These are phyloP conservation scores for Scylla paramamosain DNA, from an alignment of 1,140 invertebrate species.

Conservation along the genomic window DNA sequence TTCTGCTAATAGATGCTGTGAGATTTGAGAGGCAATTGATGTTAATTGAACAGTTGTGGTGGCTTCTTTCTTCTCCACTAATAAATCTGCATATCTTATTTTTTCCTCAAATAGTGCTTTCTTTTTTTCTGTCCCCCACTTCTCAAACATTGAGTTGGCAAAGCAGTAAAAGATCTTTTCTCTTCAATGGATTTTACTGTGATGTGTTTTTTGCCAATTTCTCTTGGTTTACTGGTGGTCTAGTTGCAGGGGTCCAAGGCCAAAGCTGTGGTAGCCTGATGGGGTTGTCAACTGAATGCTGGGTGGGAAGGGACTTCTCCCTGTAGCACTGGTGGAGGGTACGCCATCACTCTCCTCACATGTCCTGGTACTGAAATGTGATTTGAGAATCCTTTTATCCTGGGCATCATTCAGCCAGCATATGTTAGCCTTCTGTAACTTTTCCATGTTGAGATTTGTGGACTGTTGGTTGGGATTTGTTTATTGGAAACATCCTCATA, in stretches of 20 bases:
- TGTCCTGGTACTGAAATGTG: neutral
- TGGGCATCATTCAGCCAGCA: too few relatives aligned
- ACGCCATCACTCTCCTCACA: neutral
- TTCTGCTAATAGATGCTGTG: neutral
- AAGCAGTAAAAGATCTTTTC: neutral
- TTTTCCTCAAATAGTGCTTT: slow-evolving; percentile 5
- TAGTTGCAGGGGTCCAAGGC: neutral
- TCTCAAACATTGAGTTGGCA: neutral
- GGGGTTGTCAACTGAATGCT: neutral
- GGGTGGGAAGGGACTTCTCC: too few relatives aligned
- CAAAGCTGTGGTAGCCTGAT: neutral
- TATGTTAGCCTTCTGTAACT: too few relatives aligned
- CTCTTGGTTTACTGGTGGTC: neutral
- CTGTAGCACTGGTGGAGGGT: neutral
- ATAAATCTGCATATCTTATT: neutral
- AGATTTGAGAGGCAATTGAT: neutral
- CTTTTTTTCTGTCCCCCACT: neutral
- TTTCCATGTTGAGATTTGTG: too few relatives aligned
- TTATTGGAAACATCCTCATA: too few relatives aligned
- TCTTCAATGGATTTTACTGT: neutral
- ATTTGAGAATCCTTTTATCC: neutral
- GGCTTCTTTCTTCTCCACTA: neutral
- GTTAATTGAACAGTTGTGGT: neutral
- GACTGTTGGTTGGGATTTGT: too few relatives aligned
- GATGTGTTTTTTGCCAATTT: neutral